These are phyloP conservation scores for Microtus oregoni DNA, from an alignment of 2,113 vertebrate genomes.

Conservation along the genomic window DNA sequence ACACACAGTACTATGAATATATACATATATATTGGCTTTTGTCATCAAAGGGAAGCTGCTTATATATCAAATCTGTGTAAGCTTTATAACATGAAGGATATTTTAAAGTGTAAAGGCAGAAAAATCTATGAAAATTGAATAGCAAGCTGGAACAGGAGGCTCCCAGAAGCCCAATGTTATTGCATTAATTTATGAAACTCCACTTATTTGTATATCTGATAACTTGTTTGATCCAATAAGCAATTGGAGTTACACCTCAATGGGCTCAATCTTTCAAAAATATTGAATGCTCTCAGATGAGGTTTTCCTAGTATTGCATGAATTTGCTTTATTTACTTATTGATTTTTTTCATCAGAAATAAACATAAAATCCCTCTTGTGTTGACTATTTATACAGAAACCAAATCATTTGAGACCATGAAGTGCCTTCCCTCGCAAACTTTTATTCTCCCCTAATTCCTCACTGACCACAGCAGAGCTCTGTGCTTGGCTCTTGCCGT, in stretches of 20 bases:
- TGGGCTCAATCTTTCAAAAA: conserved; percentile 41
- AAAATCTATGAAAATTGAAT: conserved; percentile 48
- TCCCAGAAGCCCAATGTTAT: conserved; percentile 12
- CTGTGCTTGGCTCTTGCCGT: not conserved
- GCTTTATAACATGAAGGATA: conserved; percentile 16
- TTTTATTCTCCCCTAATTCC: not conserved
- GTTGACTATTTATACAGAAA: conserved; percentile 13
- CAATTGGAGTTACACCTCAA: conserved; percentile 35
- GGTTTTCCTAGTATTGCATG: conserved; percentile 41
- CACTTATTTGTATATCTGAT: conserved; percentile 22
- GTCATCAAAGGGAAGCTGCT: not conserved
- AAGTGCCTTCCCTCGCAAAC: not conserved
- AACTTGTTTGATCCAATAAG: conserved; percentile 53
- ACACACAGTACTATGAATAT: not conserved
- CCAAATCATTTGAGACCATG: not conserved
- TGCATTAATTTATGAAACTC: conserved; percentile 56
- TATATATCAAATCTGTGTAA: not conserved
- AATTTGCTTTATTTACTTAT: conserved; percentile 50
- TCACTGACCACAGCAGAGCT: not conserved
- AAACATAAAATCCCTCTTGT: conserved; percentile 2
- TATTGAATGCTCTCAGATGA: conserved; percentile 46
- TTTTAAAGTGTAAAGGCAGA: conserved; percentile 28
- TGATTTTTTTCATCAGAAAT: conserved; percentile 55
- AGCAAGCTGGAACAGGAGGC: not conserved
- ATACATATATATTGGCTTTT: not conserved